Conservation (phyloP, 2,888 invertebrate species). For the Pherbina coryleti region DNA sequence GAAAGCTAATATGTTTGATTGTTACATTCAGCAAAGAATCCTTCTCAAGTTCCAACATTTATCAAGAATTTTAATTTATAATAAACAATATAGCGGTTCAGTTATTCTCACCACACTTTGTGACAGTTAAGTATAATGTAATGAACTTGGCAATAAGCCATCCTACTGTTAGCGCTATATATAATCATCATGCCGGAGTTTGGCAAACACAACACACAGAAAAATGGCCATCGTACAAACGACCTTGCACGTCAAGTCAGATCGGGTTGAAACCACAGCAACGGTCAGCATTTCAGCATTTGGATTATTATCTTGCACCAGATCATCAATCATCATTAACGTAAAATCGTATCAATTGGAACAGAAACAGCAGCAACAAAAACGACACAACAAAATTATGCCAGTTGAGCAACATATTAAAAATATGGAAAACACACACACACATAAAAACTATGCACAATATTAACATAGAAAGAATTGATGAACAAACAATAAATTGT, state of each 20-base stretch:
- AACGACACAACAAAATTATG: slow-evolving; percentile 12
- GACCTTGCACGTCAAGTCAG: slow-evolving; percentile 22
- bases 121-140: no score
- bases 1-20: no score
- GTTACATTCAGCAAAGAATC: no score
- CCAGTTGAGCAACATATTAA: background rate
- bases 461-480: background rate
- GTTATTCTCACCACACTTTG: no score
- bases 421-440: background rate
- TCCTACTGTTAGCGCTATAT: no score
- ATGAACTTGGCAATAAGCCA: no score
- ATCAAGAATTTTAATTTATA: no score
- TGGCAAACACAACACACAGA: background rate
- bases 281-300: background rate
- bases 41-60: no score
- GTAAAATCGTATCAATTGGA: slow-evolving; percentile 21
- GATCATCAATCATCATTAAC: slow-evolving; percentile 33
- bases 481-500: background rate
- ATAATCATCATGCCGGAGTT: background rate
- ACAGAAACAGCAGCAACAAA: slow-evolving; percentile 9
- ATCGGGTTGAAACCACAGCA: background rate
- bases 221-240: slow-evolving; percentile 12
- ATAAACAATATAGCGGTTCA: no score
- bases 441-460: background rate
- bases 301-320: background rate